Evolutionary conservation across 2,797 vertebrate species (phyloP).

Genomic region (Poecilia picta): DNA sequence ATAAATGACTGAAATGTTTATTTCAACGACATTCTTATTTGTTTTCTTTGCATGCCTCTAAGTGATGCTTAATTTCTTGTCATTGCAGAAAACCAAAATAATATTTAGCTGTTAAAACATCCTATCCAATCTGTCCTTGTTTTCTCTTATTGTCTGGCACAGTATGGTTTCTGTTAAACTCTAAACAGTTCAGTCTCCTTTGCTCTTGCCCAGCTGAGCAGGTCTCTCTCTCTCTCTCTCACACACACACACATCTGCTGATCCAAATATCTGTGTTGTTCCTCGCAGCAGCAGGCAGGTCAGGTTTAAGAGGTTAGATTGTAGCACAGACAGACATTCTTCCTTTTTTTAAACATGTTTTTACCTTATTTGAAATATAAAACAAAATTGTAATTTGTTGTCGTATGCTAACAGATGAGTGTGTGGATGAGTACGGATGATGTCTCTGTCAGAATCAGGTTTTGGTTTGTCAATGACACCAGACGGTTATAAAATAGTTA

Average conservation of each 20-base stretch:
- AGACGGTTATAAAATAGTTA: not conserved
- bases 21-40: not conserved
- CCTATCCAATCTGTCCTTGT: not conserved
- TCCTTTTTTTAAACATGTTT: not conserved
- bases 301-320: slow-evolving; percentile 23
- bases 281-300: slow-evolving; percentile 22
- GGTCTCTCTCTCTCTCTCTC: not conserved
- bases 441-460: not conserved
- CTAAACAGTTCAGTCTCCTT: slow-evolving; percentile 51
- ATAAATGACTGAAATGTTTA: not conserved
- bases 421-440: not conserved
- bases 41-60: not conserved
- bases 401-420: not conserved
- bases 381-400: not conserved
- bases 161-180: slow-evolving; percentile 26
- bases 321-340: not conserved
- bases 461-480: not conserved
- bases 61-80: not conserved
- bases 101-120: not conserved
- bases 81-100: not conserved
- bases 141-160: not conserved
- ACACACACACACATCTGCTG: slow-evolving; percentile 1
- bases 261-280: slow-evolving; percentile 45
- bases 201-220: slow-evolving; percentile 42
- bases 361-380: not conserved